Percentiles rank a stretch among this genome's conserved stretches.
These are phyloP conservation scores for Platyscapa corneri DNA, from an alignment of 1,140 invertebrate species.

Conservation along the genomic window DNA sequence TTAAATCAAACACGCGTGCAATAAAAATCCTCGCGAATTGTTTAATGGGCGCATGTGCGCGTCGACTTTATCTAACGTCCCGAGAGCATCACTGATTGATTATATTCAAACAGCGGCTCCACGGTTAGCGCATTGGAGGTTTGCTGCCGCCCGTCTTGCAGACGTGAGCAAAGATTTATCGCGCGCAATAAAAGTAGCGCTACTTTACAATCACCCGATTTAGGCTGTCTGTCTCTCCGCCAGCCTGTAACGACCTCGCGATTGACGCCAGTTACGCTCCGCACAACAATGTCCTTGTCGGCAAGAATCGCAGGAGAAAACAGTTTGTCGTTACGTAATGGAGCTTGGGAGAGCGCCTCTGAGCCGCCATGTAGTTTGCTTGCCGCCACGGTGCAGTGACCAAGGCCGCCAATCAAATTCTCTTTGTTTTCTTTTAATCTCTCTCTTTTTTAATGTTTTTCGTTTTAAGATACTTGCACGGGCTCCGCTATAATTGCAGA, in stretches of 20 bases:
- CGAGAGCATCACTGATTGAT: neutral
- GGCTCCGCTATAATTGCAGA: neutral
- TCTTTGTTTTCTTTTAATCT: neutral
- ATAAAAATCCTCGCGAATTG: neutral
- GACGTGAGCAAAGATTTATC: no score
- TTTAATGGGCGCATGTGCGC: neutral
- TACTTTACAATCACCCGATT: neutral
- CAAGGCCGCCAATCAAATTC: constrained; percentile 2
- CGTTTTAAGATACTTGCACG: neutral
- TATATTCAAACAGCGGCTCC: neutral
- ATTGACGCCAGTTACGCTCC: neutral
- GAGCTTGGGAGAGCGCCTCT: neutral
- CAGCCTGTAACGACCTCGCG: neutral
- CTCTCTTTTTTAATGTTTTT: neutral
- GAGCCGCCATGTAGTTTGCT: neutral
- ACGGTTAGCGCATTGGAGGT: no score
- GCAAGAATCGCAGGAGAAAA: constrained; percentile 24
- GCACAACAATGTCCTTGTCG: neutral
- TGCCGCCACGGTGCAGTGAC: neutral
- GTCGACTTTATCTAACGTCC: neutral
- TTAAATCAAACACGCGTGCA: neutral
- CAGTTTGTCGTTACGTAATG: neutral
- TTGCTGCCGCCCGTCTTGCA: no score
- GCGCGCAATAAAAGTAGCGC: no score
- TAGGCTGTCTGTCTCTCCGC: neutral